These are phyloP conservation scores for Varecia variegata DNA, from an alignment of 2,797 vertebrate species.

Conservation along the genomic window DNA sequence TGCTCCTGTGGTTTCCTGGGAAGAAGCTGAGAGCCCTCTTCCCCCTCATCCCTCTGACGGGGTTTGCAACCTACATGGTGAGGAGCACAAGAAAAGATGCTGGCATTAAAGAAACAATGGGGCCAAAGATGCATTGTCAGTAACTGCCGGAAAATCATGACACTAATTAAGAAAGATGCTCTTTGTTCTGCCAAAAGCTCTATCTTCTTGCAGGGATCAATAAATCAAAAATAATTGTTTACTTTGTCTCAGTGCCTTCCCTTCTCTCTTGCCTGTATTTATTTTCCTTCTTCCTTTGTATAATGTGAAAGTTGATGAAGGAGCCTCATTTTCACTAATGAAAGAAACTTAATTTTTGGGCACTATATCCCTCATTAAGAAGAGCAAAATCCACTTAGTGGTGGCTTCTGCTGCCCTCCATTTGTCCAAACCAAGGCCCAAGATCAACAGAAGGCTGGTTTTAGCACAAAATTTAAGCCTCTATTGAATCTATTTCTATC, in stretches of 20 bases:
- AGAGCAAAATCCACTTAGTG: slow-evolving; percentile 53
- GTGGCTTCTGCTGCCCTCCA: slow-evolving; percentile 19
- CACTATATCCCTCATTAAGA: slow-evolving; percentile 58
- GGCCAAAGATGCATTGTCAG: slow-evolving; percentile 45
- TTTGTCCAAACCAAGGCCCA: slow-evolving; percentile 39
- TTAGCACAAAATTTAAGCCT: neutral
- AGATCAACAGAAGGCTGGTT: neutral
- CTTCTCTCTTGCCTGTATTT: slow-evolving; percentile 48
- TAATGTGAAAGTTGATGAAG: slow-evolving; percentile 67
- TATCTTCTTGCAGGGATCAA: slow-evolving; percentile 75
- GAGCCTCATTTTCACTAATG: slow-evolving; percentile 62
- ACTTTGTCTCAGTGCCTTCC: slow-evolving; percentile 57
- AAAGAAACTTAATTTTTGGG: slow-evolving; percentile 70
- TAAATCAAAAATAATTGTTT: slow-evolving; percentile 77
- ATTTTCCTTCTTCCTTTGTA: slow-evolving; percentile 11
- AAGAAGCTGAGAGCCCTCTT: neutral
- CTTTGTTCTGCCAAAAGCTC: slow-evolving; percentile 63
- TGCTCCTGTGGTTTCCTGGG: neutral
- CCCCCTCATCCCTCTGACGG: neutral
- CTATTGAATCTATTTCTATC: neutral
- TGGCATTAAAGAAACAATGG: slow-evolving; percentile 46
- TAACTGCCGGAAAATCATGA: slow-evolving; percentile 64
- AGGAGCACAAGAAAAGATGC: neutral
- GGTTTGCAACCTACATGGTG: neutral
- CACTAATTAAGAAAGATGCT: slow-evolving; percentile 77